Evolutionary conservation across 2,797 vertebrate species (phyloP).

Genomic region (Peromyscus nudipes): DNA sequence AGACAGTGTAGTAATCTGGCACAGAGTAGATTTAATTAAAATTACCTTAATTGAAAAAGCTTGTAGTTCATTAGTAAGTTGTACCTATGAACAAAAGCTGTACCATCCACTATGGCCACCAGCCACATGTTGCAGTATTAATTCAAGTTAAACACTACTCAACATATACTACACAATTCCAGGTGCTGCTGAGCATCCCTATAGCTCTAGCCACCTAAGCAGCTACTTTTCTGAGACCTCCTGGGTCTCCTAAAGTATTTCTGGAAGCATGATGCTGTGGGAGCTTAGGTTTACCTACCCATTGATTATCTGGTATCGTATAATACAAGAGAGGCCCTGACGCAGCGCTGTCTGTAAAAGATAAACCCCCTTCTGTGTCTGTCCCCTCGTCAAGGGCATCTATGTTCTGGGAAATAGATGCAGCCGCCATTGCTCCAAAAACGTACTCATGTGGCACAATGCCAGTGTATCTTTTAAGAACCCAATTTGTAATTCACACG

Average conservation of each 20-base stretch:
- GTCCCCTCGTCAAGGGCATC: background rate
- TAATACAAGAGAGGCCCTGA: background rate
- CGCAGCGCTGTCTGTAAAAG: background rate
- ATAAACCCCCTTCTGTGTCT: background rate
- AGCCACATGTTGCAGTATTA: background rate
- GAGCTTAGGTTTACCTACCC: constrained; percentile 26
- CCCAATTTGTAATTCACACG: background rate
- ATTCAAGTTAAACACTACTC: background rate
- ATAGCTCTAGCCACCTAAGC: constrained; percentile 51
- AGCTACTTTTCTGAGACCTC: constrained; percentile 61
- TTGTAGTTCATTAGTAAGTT: background rate
- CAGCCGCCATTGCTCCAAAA: background rate
- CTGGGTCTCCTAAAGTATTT: constrained; percentile 54
- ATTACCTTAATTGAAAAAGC: background rate
- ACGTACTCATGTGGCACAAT: background rate
- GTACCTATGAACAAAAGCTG: background rate
- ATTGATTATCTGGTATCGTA: background rate
- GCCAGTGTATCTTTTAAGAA: background rate
- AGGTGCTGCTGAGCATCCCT: background rate
- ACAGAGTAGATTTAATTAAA: background rate
- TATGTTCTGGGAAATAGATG: background rate
- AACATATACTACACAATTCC: background rate
- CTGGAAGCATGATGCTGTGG: background rate
- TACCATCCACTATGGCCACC: background rate
- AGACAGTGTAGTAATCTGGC: background rate